phyloP scores from a whole-genome alignment of 92 coral and sea anemone species.

The Pocillopora grandis region DNA sequence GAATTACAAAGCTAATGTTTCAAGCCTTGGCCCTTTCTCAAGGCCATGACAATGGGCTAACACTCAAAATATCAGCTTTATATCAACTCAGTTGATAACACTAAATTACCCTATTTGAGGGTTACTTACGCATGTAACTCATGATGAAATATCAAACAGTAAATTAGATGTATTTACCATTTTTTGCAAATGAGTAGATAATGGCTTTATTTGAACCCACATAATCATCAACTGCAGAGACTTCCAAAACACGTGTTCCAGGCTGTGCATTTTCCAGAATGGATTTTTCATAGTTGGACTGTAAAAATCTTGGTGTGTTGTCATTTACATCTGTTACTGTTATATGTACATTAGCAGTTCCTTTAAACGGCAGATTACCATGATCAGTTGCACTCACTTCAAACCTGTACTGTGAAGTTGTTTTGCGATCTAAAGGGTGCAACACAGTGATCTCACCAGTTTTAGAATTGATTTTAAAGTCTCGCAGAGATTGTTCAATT shows the following conservation, averaged over 20 bases:
- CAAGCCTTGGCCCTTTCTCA: too few relatives aligned
- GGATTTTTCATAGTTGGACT: slow-evolving; percentile 53
- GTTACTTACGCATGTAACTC: background rate
- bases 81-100: background rate
- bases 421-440: slow-evolving; percentile 69
- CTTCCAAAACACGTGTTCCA: slow-evolving; percentile 62
- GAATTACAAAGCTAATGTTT: too few relatives aligned
- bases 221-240: slow-evolving; percentile 87
- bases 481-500: slow-evolving; percentile 52
- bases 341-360: slow-evolving; percentile 72
- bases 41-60: too few relatives aligned
- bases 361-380: slow-evolving; percentile 67
- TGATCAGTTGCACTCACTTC: slow-evolving; percentile 84
- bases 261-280: slow-evolving; percentile 63
- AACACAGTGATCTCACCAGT: slow-evolving; percentile 78
- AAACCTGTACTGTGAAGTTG: slow-evolving; percentile 59
- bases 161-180: slow-evolving; percentile 40
- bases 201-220: slow-evolving; percentile 75
- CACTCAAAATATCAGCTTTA: too few relatives aligned
- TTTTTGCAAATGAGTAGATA: slow-evolving; percentile 70
- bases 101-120: too few relatives aligned
- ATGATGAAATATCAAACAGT: background rate
- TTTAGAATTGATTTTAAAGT: slow-evolving; percentile 62
- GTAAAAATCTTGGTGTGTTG: slow-evolving; percentile 75
- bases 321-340: slow-evolving; percentile 89